phyloP scores from a whole-genome alignment of 2,113 vertebrate genomes.

The Salvator merianae region DNA sequence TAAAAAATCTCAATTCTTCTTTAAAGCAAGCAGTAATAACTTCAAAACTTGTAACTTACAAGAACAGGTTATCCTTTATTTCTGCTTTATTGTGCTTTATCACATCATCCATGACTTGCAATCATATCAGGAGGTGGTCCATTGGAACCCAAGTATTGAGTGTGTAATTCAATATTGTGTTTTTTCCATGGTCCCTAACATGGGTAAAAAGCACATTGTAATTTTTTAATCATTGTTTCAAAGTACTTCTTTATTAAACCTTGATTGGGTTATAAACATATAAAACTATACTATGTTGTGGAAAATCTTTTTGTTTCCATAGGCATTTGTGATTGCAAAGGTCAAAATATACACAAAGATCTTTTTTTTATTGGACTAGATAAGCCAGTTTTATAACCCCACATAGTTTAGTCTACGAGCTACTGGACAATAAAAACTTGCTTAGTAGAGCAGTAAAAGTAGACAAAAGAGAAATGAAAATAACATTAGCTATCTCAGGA shows the following conservation, averaged over 20 bases:
- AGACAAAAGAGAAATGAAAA: neutral
- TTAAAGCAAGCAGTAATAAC: neutral
- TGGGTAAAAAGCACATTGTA: neutral
- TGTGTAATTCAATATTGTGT: neutral
- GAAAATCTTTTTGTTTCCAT: conserved; percentile 36
- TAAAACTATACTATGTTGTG: conserved; percentile 48
- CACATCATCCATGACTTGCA: neutral
- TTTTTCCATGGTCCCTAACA: neutral
- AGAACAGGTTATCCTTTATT: no score
- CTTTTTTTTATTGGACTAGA: conserved; percentile 44
- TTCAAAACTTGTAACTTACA: neutral
- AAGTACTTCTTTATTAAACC: conserved; percentile 36
- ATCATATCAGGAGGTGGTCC: conserved; percentile 27
- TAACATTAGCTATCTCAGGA: neutral
- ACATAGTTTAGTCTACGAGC: conserved; percentile 7
- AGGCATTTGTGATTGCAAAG: conserved; percentile 56
- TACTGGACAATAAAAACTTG: conserved; percentile 31
- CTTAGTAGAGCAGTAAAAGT: neutral
- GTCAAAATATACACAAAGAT: conserved; percentile 40
- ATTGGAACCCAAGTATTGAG: neutral
- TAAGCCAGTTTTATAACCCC: conserved; percentile 51
- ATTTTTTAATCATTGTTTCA: conserved; percentile 47
- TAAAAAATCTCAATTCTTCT: neutral
- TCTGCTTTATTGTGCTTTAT: conserved; percentile 22
- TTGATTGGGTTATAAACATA: conserved; percentile 43